A percentile compares a stretch with the other conserved stretches of the same genome.
phyloP scores from a whole-genome alignment of 2,113 vertebrate species.

The Urocolius indicus region DNA sequence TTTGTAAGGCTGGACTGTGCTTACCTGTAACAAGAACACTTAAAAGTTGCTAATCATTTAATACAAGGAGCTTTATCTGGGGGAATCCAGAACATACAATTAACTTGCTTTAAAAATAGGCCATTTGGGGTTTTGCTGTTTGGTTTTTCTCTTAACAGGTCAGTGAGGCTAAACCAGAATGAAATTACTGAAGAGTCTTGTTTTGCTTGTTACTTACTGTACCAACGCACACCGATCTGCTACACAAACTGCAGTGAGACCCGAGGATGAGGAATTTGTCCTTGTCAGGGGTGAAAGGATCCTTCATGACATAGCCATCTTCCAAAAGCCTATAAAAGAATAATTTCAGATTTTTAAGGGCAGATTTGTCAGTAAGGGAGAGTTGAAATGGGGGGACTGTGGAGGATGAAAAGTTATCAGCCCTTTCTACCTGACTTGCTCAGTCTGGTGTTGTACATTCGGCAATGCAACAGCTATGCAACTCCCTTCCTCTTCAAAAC shows the following conservation, averaged over 20 bases:
- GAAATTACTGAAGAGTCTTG: not conserved
- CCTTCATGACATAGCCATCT: constrained; percentile 86
- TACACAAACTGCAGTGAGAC: constrained; percentile 83
- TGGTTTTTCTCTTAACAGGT: not conserved
- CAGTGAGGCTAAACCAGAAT: not conserved
- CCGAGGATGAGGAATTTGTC: constrained; percentile 86
- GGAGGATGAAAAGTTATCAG: not conserved
- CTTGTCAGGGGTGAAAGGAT: constrained; percentile 86
- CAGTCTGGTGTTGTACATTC: not conserved
- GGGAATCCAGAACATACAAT: not conserved
- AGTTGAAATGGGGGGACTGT: not conserved
- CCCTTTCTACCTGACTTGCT: not conserved
- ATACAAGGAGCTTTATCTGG: not conserved
- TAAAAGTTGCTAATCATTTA: not conserved
- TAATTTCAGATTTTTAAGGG: not conserved
- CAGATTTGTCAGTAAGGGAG: not conserved
- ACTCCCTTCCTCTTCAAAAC: not conserved
- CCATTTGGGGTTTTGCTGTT: not conserved
- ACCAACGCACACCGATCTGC: constrained; percentile 81
- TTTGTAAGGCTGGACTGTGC: not conserved
- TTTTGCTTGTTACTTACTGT: constrained; percentile 74
- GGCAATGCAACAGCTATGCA: not conserved
- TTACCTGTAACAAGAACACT: not conserved
- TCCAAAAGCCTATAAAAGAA: constrained; percentile 82
- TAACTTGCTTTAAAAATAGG: not conserved